Evolutionary conservation across 2,113 vertebrate species (phyloP).

Genomic region (Agelaius phoeniceus): DNA sequence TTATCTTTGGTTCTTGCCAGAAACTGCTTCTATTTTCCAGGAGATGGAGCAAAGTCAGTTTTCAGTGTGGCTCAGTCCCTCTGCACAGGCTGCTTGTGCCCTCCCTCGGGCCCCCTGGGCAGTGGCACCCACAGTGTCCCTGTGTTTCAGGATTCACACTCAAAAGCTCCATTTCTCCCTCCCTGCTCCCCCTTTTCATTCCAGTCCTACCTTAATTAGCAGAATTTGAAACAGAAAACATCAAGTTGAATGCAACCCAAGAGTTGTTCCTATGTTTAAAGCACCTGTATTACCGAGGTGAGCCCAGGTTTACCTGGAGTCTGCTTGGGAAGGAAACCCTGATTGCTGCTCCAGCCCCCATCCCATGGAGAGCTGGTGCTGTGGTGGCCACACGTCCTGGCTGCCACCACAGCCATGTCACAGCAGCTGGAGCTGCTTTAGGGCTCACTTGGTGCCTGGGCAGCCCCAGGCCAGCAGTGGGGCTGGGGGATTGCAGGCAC

Average conservation of each 20-base stretch:
- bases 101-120: neutral
- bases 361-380: fast-evolving
- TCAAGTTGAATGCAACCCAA: fast-evolving
- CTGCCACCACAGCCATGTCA: fast-evolving
- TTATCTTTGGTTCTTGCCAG: neutral
- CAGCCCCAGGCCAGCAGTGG: neutral
- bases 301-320: neutral
- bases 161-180: neutral
- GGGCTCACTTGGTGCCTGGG: fast-evolving
- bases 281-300: fast-evolving
- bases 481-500: neutral
- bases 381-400: fast-evolving
- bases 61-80: neutral
- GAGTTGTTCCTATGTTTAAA: neutral
- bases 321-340: neutral
- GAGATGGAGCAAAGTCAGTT: neutral
- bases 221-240: neutral
- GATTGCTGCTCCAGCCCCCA: neutral
- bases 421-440: fast-evolving
- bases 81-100: neutral
- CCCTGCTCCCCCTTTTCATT: neutral
- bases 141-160: neutral
- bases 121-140: neutral
- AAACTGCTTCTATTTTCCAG: neutral
- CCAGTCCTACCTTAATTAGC: neutral